Conservation (phyloP, 2,888 invertebrate species). For the Caenorhabditis angaria region DNA sequence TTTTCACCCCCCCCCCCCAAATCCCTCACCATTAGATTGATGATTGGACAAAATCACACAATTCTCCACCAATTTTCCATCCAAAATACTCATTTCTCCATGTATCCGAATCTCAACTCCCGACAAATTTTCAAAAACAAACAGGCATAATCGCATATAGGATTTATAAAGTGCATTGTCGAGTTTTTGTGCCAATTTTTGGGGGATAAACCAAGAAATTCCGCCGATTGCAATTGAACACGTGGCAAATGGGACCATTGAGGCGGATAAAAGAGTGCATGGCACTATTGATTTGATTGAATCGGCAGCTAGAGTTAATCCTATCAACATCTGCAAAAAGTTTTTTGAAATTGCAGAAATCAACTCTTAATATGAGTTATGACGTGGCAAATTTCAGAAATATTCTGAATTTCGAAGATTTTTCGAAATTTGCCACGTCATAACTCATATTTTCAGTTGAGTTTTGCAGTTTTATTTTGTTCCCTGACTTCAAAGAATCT, state of each 20-base stretch:
- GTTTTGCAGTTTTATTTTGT: no score
- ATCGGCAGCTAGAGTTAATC: slow-evolving; percentile 39
- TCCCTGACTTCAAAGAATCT: no score
- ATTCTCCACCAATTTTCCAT: slow-evolving; percentile 42
- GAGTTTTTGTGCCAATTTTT: slow-evolving; percentile 34
- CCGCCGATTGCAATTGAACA: slow-evolving; percentile 56
- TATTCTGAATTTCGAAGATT: no score
- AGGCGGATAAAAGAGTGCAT: slow-evolving; percentile 52
- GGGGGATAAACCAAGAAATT: slow-evolving; percentile 57
- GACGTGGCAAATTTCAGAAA: no score
- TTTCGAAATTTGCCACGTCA: no score
- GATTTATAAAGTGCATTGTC: slow-evolving; percentile 62
- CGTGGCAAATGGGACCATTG: slow-evolving; percentile 64
- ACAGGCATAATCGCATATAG: slow-evolving; percentile 65
- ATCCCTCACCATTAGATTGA: slow-evolving; percentile 58
- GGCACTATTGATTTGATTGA: slow-evolving; percentile 44
- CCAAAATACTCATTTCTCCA: slow-evolving; percentile 22
- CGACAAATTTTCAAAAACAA: slow-evolving; percentile 67
- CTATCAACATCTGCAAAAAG: slow-evolving; percentile 37
- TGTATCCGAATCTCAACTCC: slow-evolving; percentile 41
- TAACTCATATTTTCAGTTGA: no score
- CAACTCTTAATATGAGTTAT: no score
- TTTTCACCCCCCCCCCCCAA: not conserved
- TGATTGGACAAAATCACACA: slow-evolving; percentile 65
- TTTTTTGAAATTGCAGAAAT: no score